Evolutionary conservation across 2,888 invertebrate genomes (phyloP).

Genomic region (Epiblema foenella): DNA sequence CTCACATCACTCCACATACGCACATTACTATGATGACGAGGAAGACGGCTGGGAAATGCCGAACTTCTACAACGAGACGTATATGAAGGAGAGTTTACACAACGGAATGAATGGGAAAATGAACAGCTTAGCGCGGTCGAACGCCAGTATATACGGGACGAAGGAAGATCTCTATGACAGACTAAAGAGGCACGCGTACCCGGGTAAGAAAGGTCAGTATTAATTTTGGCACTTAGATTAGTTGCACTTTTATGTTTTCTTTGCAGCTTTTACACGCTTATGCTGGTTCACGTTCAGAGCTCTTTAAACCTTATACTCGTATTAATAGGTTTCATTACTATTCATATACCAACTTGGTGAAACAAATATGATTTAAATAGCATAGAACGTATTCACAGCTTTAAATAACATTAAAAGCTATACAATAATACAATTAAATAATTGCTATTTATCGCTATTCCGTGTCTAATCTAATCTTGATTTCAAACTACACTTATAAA

Average conservation of each 20-base stretch:
- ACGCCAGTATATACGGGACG: conserved; percentile 97
- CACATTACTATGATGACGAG: conserved; percentile 97
- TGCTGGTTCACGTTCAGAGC: conserved; percentile 6
- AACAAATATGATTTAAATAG: neutral
- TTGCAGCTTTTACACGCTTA: conserved; percentile 58
- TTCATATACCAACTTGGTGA: neutral
- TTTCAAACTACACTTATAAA: conserved; percentile 17
- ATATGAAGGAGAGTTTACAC: conserved; percentile 97
- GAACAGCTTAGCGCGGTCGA: conserved; percentile 96
- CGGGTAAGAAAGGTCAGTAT: conserved; percentile 95
- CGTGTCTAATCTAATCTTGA: conserved; percentile 20
- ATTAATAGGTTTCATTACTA: neutral
- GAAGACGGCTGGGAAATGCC: conserved; percentile 99
- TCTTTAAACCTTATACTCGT: neutral
- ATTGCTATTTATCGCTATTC: conserved; percentile 32
- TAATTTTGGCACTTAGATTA: conserved; percentile 72
- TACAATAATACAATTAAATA: neutral
- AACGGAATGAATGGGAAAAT: conserved; percentile 94
- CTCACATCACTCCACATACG: conserved; percentile 97
- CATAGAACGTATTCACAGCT: conserved; percentile 9
- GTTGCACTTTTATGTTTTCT: conserved; percentile 62
- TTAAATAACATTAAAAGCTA: conserved; percentile 9
- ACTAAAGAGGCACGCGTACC: conserved; percentile 97
- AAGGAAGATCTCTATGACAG: conserved; percentile 98
- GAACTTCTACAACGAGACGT: conserved; percentile 97